Base-by-base conservation (phyloP, 1,140 invertebrate species). In the Trigoniulus corallinus region DNA sequence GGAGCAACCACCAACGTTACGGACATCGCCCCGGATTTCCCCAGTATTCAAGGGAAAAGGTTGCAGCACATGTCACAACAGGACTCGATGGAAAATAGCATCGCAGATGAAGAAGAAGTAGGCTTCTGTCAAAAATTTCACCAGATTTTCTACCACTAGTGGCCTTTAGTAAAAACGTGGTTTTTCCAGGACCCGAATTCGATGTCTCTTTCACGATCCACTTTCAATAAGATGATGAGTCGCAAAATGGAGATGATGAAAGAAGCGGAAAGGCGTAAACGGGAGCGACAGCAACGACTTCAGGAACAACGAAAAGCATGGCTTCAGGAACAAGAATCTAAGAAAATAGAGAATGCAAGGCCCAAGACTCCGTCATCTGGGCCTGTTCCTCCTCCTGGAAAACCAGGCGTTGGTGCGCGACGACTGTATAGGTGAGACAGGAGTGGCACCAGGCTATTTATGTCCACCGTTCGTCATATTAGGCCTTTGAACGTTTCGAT, bases 211-310 rank as follows among this genome's bases (percentile, higher is more conserved):
- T 57, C 57, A 10, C 51, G 57, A 50, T 51, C 51, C 10, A 62
- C 60, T 2, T 53, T 57, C 18, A 57, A 57, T n/a, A 60, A 59
- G 44, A 55, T 60, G 51, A 50, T 62, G 44, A 58, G 56, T 48
- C 54, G 58, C 34, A 57, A 61, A 48, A 54, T 55, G 50, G 60
- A 62, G 50, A 57, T 58, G n/a, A 53, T 57, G 56, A 55, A 54
- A 40, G 58, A 62, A 51, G 58, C 59, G 22, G 66, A 69, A 49
- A 58, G 61, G 25, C 60, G 61, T 44, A 59, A 63, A 52, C 47
- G 54, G 21, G 50, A 49, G 27, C 49, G 50, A 48, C 62, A 66
- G 48, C 62, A 57, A 21, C 62, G 47, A 49, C 29, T 42, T 13
- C 47, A 62, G 37, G 62, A 64, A 53, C 29, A 64, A 37, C 57